Evolutionary conservation across 2,888 invertebrate species (phyloP).

Genomic region (Polymixis flavicincta): DNA sequence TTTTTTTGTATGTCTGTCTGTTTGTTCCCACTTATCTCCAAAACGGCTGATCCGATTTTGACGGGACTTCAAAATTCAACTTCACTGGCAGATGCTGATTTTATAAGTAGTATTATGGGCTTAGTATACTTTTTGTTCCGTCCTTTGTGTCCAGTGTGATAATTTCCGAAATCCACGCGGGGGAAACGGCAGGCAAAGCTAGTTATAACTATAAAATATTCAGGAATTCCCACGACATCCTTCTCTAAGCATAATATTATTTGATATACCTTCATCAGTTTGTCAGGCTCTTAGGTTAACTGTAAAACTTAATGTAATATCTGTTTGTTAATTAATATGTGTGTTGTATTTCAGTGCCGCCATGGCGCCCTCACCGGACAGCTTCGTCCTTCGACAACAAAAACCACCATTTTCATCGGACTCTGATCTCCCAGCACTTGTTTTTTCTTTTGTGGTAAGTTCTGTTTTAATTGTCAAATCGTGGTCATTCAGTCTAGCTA

Average conservation of each 20-base stretch:
- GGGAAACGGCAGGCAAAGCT: too few species aligned
- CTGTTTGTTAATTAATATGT: constrained; percentile 27
- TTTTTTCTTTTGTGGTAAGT: constrained; percentile 82
- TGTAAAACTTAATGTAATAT: not conserved
- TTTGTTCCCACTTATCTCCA: too few species aligned
- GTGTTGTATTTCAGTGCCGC: constrained; percentile 93
- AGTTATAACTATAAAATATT: not conserved
- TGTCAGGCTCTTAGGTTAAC: too few species aligned
- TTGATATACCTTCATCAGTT: not conserved
- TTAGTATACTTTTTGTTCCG: too few species aligned
- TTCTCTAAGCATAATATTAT: not conserved
- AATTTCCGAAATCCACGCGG: too few species aligned
- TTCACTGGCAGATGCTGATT: too few species aligned
- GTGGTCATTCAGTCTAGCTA: too few species aligned
- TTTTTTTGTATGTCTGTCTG: too few species aligned
- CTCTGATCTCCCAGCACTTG: constrained; percentile 75
- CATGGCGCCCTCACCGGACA: constrained; percentile 94
- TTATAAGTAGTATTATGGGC: too few species aligned
- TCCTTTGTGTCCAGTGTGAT: too few species aligned
- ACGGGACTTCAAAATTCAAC: too few species aligned
- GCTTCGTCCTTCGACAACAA: constrained; percentile 92
- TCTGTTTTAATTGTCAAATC: not conserved
- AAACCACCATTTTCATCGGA: constrained; percentile 86
- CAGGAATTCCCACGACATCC: not conserved
- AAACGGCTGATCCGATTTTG: too few species aligned